Evolutionary conservation across 1,140 invertebrate genomes (phyloP).

Genomic region (Drosophila setifemur): DNA sequence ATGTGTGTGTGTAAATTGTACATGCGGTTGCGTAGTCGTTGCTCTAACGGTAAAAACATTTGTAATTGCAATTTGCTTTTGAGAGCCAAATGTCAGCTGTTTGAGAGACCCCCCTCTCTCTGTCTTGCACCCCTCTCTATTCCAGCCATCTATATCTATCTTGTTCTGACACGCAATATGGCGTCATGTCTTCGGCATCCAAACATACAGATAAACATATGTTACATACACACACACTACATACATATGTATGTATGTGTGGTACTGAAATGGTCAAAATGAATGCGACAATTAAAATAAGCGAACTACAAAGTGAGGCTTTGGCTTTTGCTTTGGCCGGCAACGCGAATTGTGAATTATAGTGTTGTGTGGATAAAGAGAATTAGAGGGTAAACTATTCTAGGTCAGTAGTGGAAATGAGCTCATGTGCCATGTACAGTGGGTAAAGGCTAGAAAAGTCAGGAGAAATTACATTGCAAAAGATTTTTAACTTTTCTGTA

Average conservation of each 20-base stretch:
- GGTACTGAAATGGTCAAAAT: constrained; percentile 25
- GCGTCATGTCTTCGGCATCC: constrained; percentile 59
- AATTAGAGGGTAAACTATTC: constrained; percentile 34
- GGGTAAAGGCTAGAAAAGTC: not conserved
- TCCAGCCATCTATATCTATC: not conserved
- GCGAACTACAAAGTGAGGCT: constrained; percentile 35
- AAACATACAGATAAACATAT: too few species aligned
- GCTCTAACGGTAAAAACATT: constrained; percentile 47
- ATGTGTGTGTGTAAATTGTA: too few species aligned
- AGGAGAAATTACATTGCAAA: not conserved
- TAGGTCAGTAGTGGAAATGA: constrained; percentile 61
- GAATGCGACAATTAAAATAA: constrained; percentile 66
- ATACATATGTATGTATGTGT: not conserved
- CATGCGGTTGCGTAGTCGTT: constrained; percentile 5
- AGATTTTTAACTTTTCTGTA: too few species aligned
- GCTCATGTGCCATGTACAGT: constrained; percentile 34
- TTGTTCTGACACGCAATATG: constrained; percentile 52
- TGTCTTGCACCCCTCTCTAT: not conserved
- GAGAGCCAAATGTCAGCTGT: constrained; percentile 67
- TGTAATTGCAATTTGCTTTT: constrained; percentile 54
- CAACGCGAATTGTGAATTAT: constrained; percentile 24
- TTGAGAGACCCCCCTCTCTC: constrained; percentile 14
- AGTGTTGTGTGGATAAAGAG: constrained; percentile 20
- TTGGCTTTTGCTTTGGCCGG: constrained; percentile 5
- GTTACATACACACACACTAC: constrained; percentile 18